Evolutionary conservation across 1,140 invertebrate species (phyloP).

Genomic region (Nixonia krombeini): DNA sequence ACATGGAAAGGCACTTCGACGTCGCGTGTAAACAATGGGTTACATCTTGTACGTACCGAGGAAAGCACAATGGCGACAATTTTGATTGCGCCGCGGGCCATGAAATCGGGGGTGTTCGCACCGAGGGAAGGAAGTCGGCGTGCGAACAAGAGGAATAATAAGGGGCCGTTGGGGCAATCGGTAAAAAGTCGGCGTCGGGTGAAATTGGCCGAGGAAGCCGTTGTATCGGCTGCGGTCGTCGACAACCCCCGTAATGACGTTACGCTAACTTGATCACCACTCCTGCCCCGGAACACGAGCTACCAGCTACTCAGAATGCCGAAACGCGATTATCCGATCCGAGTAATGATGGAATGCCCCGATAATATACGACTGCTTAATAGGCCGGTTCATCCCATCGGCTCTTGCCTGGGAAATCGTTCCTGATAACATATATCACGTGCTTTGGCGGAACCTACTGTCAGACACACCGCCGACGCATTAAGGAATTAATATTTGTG

Average conservation of each 20-base stretch:
- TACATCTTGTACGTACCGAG: constrained; percentile 24
- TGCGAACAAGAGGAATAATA: constrained; percentile 36
- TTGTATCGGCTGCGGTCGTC: constrained; percentile 30
- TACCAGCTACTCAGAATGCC: constrained; percentile 21
- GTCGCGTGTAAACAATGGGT: constrained; percentile 7
- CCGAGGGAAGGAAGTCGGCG: constrained; percentile 30
- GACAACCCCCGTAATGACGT: constrained; percentile 33
- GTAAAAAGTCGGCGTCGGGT: constrained; percentile 40
- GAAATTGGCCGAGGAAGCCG: constrained; percentile 39
- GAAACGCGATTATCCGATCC: constrained; percentile 41
- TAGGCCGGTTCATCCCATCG: no score
- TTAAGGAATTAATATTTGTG: not conserved
- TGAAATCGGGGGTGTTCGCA: constrained; percentile 32
- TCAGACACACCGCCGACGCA: not conserved
- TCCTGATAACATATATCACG: not conserved
- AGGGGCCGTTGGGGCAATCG: constrained; percentile 41
- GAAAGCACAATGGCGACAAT: constrained; percentile 43
- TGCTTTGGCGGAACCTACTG: not conserved
- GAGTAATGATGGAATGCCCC: constrained; percentile 38
- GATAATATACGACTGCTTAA: constrained; percentile 42
- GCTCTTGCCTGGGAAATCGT: constrained; percentile 19
- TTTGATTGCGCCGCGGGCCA: constrained; percentile 42
- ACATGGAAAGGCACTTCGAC: not conserved
- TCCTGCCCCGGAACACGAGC: constrained; percentile 29
- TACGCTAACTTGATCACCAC: constrained; percentile 46